Evolutionary conservation across 2,888 invertebrate genomes (phyloP), one percentile per base, ranked within the genome.

Genomic region (Caenorhabditis zanzibari): DNA sequence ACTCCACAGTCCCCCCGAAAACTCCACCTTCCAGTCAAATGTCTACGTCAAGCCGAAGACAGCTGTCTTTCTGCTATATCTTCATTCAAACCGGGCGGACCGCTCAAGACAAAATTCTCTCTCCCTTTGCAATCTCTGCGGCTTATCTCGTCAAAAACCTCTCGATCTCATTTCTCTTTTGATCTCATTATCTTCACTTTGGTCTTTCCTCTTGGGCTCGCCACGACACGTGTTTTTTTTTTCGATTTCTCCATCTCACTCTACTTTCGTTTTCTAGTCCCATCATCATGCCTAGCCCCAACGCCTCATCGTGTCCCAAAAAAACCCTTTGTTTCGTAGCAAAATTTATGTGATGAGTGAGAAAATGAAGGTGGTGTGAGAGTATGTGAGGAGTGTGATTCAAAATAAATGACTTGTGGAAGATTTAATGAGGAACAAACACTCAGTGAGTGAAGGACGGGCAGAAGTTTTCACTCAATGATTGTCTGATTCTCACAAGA

Each of bases 131-230:
- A 77, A 63, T 71, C 79, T 79, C 79, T 79, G 79, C 79, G 79
- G 79, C 79, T 79, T 71, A 63, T 79, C 71, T 32, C 47, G 32
- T 52, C 32, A 9, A 63, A 64, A 71, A 22, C 71, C 69, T 71
- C 47, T 77, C 75, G n/a, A 58, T 76, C 75, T 64, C 76, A 71
- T 79, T 71, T 71, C 71, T 79, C 79, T 44, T 79, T 79, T 79
- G 79, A 79, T 79, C 79, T 79, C 79, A 79, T 79, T 79, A 79
- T 79, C 79, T 79, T 79, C 71, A 44, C 71, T 71, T 79, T 79
- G 74, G 81, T 81, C 81, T 81, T 81, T 73, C 64, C 38, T 54
- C 79, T 68, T 54, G 52, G 28, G 66, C 61, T 74, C 38, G 69
- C 63, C 61, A 56, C 66, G 63, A 74, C 74, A 75, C 81, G 66